Evolutionary conservation across 2,888 invertebrate genomes (phyloP).

Genomic region (Heliothis peltigera): DNA sequence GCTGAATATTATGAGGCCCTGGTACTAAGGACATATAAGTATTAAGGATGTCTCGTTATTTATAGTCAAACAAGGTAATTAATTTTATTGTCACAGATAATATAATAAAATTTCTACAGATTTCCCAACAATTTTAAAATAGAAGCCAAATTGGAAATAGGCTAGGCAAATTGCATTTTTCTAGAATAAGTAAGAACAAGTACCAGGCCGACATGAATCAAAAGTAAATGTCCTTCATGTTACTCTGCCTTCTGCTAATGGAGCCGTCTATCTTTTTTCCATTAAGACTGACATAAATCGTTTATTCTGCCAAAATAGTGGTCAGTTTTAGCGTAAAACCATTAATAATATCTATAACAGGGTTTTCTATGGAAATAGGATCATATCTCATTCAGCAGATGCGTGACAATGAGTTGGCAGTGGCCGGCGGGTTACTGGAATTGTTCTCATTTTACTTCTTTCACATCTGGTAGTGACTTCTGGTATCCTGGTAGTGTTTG

Average conservation of each 20-base stretch:
- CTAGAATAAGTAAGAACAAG: neutral
- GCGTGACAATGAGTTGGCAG: conserved; percentile 42
- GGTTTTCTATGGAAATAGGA: conserved; percentile 13
- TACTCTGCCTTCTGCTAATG: neutral
- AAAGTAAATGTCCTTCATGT: neutral
- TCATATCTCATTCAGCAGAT: conserved; percentile 16
- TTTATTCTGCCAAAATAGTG: conserved; percentile 31
- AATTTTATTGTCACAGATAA: too few species aligned
- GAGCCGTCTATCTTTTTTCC: conserved; percentile 31
- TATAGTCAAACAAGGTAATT: neutral
- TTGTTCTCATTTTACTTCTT: conserved; percentile 35
- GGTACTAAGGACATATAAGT: conserved; percentile 10
- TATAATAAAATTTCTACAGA: too few species aligned
- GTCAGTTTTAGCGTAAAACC: conserved; percentile 27
- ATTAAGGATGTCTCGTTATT: conserved; percentile 5
- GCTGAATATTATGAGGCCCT: conserved; percentile 5
- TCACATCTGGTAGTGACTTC: neutral
- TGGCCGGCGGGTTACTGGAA: conserved; percentile 14
- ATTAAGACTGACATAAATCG: conserved; percentile 13
- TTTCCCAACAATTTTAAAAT: too few species aligned
- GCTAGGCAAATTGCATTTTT: neutral
- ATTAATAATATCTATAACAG: conserved; percentile 31
- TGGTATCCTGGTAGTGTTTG: conserved; percentile 16
- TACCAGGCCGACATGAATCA: conserved; percentile 18
- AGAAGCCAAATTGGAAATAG: neutral